These are phyloP conservation scores for Mylabris phalerata DNA, from an alignment of 1,140 invertebrate species.

Conservation along the genomic window DNA sequence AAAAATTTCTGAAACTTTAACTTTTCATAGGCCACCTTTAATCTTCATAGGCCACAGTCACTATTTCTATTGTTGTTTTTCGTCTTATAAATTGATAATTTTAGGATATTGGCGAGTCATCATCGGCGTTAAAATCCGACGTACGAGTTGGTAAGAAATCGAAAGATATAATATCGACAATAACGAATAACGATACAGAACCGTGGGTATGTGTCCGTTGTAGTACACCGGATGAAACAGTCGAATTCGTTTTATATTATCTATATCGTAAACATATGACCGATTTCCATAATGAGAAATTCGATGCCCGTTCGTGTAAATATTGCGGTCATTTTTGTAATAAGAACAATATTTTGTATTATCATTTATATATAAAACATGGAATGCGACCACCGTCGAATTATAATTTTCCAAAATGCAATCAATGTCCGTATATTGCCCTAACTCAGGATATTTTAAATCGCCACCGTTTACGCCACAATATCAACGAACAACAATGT, in stretches of 20 bases:
- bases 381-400: slow-evolving; percentile 62
- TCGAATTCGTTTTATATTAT: slow-evolving; percentile 68
- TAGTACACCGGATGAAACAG: slow-evolving; percentile 45
- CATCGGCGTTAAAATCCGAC: no score
- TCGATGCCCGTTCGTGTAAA: slow-evolving; percentile 72
- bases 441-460: neutral
- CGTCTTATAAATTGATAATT: no score
- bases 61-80: no score
- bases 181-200: neutral
- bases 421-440: slow-evolving; percentile 66
- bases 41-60: no score
- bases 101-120: no score
- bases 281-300: slow-evolving; percentile 72
- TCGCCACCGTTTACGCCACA: slow-evolving; percentile 57
- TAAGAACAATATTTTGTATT: slow-evolving; percentile 68
- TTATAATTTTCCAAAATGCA: slow-evolving; percentile 69
- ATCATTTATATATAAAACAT: slow-evolving; percentile 77
- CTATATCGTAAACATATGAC: slow-evolving; percentile 73
- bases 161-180: no score
- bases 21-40: no score
- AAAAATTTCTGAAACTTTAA: no score
- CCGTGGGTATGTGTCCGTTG: slow-evolving; percentile 4
- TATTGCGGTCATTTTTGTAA: slow-evolving; percentile 72
- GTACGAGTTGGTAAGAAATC: no score
- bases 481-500: slow-evolving; percentile 42